Evolutionary conservation across 2,888 invertebrate species (phyloP).

Genomic region (Leptopilina drosophilae): DNA sequence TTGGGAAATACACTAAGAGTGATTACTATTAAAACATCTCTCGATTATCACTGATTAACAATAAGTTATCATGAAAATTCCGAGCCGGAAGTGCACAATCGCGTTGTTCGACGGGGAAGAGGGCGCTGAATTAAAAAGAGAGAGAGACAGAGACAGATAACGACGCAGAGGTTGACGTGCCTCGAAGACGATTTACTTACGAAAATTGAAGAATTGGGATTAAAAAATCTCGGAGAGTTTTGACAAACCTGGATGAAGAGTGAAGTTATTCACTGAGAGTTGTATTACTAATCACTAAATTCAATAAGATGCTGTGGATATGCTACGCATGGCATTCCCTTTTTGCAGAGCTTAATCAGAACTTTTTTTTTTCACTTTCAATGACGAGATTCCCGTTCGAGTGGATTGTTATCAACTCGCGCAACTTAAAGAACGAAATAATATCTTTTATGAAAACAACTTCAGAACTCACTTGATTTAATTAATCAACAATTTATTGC

Average conservation of each 20-base stretch:
- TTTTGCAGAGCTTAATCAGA: conserved; percentile 42
- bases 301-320: conserved; percentile 28
- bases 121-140: conserved; percentile 43
- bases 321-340: conserved; percentile 54
- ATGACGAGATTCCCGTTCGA: conserved; percentile 37
- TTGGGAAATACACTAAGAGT: not conserved
- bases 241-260: conserved; percentile 28
- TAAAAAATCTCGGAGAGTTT: conserved; percentile 52
- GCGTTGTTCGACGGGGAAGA: conserved; percentile 20
- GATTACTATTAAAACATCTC: not conserved
- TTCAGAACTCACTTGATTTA: conserved; percentile 40
- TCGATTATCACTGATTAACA: conserved; percentile 33
- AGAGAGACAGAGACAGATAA: conserved; percentile 46
- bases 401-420: conserved; percentile 32
- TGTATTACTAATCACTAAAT: conserved; percentile 20
- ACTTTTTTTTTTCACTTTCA: conserved; percentile 55
- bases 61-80: conserved; percentile 46
- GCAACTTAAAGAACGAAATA: conserved; percentile 25
- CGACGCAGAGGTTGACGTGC: conserved; percentile 65
- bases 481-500: conserved; percentile 47
- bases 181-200: conserved; percentile 67
- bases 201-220: conserved; percentile 57
- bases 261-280: not conserved
- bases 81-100: conserved; percentile 63
- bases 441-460: conserved; percentile 14